phyloP scores from a whole-genome alignment of 2,888 invertebrate species.

The Zygaena filipendulae region DNA sequence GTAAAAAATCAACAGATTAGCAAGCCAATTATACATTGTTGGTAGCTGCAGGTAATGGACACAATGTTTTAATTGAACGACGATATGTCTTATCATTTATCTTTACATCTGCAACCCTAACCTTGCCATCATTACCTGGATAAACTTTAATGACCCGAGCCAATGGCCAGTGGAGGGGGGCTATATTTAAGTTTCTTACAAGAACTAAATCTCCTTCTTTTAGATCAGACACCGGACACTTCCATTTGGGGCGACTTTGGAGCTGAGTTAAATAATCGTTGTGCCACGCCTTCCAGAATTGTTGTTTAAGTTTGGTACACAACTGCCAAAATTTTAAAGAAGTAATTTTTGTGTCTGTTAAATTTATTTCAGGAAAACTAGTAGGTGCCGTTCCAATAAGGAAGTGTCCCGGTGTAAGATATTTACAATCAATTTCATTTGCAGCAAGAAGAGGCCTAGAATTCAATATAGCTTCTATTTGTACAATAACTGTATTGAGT shows the following conservation, averaged over 20 bases:
- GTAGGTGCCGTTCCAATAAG: too few relatives aligned
- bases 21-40: too few relatives aligned
- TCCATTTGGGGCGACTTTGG: conserved; percentile 12
- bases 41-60: conserved; percentile 11
- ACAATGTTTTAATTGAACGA: conserved; percentile 6
- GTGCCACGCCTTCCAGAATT: conserved; percentile 15
- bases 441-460: too few relatives aligned
- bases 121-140: conserved; percentile 8
- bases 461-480: too few relatives aligned
- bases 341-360: too few relatives aligned
- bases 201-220: conserved; percentile 11
- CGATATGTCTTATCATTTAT: conserved; percentile 8
- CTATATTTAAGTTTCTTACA: conserved; percentile 3
- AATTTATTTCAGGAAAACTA: too few relatives aligned
- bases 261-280: conserved; percentile 12
- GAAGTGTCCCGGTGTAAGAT: too few relatives aligned
- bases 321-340: too few relatives aligned
- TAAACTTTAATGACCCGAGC: conserved; percentile 7
- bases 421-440: too few relatives aligned
- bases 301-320: conserved; percentile 13
- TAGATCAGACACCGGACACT: conserved; percentile 6
- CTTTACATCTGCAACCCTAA: too few relatives aligned
- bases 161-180: conserved; percentile 10
- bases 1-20: too few relatives aligned
- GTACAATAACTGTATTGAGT: too few relatives aligned